Base-by-base conservation (phyloP, 2,888 invertebrate species). In the Agrotis exclamationis region DNA sequence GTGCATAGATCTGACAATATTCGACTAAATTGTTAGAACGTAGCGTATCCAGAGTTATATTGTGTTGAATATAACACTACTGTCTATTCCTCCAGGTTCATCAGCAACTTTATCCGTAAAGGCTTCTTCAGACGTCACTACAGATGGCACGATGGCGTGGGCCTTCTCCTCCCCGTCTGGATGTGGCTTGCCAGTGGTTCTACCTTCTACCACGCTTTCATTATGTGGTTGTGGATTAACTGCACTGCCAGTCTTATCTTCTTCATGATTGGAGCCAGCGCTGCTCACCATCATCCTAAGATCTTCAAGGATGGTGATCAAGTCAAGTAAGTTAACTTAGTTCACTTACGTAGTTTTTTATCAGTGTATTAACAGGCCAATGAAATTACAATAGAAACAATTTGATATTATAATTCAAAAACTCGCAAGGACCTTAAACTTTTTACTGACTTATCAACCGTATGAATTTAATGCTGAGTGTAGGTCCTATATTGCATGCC, bases 281-380 rank as follows among this genome's bases (percentile, higher is more conserved):
- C 98, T 6, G 98, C 97, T 0, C 98, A 98, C 92, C 98, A 98
- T 89, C 98, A 98, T 91, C 98, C 84, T 4, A 51, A 79, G 9
- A 82, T 84, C 4, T 98, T 97, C 87, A 98, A 98, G 88, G 98
- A 98, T 87, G 98, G 98, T 1, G 98, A 98, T 90, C 92, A 97
- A 82, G 94, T 97, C 54, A 96, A 97, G 97, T 97, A 93, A 83
- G 80, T 82, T 6, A 20, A 24, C 39, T 56, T 4, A 9, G 6
- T 48, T 14, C 20, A 20, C 18, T 65, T 16, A 18, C 4, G 0
- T 33, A 48, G 20, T 9, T 66, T 16, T 48, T 2, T 13, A 18
- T 33, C 4, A 16, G n/a, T 44, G 13, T 13, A 45, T 59, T 59
- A 59, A 22, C 5, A 6, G 1, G 7, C 33, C 13, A 54, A 4